Base-by-base conservation (phyloP, 2,113 vertebrate species). In the Xyrauchen texanus region DNA sequence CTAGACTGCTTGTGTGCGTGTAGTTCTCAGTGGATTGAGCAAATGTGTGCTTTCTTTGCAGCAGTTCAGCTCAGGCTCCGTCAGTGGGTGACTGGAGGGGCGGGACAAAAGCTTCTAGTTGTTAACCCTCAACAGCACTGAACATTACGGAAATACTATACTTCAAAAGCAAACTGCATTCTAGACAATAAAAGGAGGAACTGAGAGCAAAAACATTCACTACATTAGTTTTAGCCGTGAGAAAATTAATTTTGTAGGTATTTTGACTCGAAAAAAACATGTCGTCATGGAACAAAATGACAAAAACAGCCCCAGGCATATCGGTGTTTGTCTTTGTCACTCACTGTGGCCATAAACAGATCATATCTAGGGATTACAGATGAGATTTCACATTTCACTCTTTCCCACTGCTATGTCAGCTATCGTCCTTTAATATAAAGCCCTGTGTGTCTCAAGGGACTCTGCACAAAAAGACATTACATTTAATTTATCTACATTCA, bases 101-200 rank as follows among this genome's bases (percentile, higher is more conserved):
- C 87, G 88, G 88, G 81, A 81, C 85, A 76, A 76, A 77, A 4
- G 62, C 34, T 81, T 76, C 86, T 74, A 34, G 8, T 68, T 58
- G 65, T 91, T 93, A 92, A 93, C 91, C 90, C 90, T 90, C 87
- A 76, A 81, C 67, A 82, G 4, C 63, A 65, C 73, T 46, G 34
- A 47, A 4, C 7, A 34, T 45, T 6, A n/a, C n/a, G 2, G 1
- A 78, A 60, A 46, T 15, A 21, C 9, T 42, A 11, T 8, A 70
- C 16, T 55, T 53, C 49, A 55, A 42, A 34, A 61, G 5, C 57
- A 6, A 60, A 61, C 16, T 45, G 68, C 4, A n/a, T 3, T 57
- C 52, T n/a, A 64, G 6, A 62, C 10, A 55, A 58, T 67, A 34
- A 7, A 68, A 49, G 42, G 64, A 76, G 78, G 64, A 80, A 80